phyloP scores from a whole-genome alignment of 2,888 invertebrate species.

The Entomobrya proxima region DNA sequence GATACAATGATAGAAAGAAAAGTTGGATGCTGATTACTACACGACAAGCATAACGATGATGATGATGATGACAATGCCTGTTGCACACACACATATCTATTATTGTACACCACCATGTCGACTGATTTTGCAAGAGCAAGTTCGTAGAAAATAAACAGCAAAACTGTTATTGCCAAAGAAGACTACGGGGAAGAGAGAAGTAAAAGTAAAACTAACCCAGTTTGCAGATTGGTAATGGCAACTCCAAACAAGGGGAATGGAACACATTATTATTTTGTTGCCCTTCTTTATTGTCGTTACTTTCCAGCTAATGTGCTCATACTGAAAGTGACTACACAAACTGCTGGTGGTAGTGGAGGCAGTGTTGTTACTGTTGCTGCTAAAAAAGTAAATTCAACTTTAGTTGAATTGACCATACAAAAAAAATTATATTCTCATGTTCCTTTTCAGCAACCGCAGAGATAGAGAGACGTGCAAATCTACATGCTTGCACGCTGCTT shows the following conservation, averaged over 20 bases:
- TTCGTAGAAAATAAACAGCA: not conserved
- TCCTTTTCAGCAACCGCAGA: not conserved
- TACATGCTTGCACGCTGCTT: not conserved
- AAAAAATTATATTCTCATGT: too few relatives aligned
- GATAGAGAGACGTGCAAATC: not conserved
- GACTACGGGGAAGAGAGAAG: not conserved
- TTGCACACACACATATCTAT: constrained; percentile 19
- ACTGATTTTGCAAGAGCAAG: not conserved
- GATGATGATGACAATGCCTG: constrained; percentile 22
- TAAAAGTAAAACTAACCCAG: not conserved
- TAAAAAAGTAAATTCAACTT: not conserved
- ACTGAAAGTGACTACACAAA: not conserved
- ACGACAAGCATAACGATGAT: not conserved
- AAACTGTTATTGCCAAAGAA: constrained; percentile 9
- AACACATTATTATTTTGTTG: constrained; percentile 25
- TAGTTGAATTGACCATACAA: not conserved
- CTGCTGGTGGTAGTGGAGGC: not conserved
- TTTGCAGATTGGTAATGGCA: not conserved
- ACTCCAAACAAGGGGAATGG: not conserved
- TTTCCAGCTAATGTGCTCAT: not conserved
- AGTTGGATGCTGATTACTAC: not conserved
- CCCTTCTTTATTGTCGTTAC: constrained; percentile 19
- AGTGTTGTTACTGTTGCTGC: not conserved
- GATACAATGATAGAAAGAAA: constrained; percentile 6
- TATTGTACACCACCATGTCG: not conserved